Evolutionary conservation across 1,140 invertebrate genomes (phyloP), one percentile per base, ranked within the genome.

Genomic region (Fopius arisanus): DNA sequence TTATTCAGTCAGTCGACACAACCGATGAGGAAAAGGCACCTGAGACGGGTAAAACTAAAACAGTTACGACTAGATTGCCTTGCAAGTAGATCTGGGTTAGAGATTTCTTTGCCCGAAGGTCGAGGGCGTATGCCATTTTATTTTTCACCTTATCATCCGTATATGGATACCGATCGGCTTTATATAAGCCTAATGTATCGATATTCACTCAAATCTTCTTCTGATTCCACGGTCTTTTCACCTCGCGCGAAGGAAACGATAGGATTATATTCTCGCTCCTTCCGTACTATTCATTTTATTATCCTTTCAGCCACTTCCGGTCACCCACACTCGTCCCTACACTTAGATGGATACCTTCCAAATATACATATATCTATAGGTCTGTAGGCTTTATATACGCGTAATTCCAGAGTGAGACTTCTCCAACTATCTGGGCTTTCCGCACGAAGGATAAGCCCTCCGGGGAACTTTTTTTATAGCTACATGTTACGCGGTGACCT

Each of bases 101-200:
- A 77, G 78, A 83, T 83, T 83, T 83, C 81, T 83, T 80, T 80
- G 81, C 81, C 79, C 73, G 79, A 80, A 83, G 81, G 80, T 83
- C 79, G 80, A 79, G 80, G 80, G 79, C 78, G 71, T 70, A 28
- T 28, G 41, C 16, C 43, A 48, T 19, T 40, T 67, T 67, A 40
- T 67, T 67, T 41, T 37, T 37, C 19, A 67, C 21, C 16, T 21
- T 37, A 26, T 59, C 23, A 59, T 48, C 43, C 43, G n/a, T 48
- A 48, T 66, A 19, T 66, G 16, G 31, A 9, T 66, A 33, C 19
- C 28, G 65, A 33, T 33, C 33, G 33, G 23, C 23, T 59, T 2
- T 3, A 14, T 59, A 65, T 65, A 65, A 65, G 16, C 10, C 5
- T 16, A 33, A 65, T 65, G 33, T 31, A 65, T 33, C 1, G n/a